Conservation (phyloP, 2,797 vertebrate species). For the Alca torda region DNA sequence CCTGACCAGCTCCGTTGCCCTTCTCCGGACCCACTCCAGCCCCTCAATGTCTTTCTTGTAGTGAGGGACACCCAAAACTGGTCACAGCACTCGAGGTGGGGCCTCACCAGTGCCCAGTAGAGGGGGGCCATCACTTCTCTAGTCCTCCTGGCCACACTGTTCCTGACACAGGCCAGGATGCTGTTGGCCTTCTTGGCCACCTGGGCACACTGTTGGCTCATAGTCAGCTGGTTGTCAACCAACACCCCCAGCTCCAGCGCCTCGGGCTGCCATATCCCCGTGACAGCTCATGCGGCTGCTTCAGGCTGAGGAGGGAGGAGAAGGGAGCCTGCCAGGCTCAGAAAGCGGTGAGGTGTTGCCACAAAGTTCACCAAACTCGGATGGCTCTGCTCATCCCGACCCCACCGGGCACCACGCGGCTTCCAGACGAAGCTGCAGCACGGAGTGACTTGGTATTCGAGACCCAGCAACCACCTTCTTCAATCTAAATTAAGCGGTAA, state of each 20-base stretch:
- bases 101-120: too few species aligned
- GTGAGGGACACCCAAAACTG: too few species aligned
- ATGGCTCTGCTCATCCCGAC: background rate
- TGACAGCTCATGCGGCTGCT: background rate
- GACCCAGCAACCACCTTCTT: background rate
- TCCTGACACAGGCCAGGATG: too few species aligned
- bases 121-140: too few species aligned
- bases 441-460: background rate
- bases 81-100: too few species aligned
- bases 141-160: too few species aligned
- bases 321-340: background rate
- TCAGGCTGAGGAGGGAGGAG: background rate
- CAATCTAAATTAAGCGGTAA: slow-evolving; percentile 4
- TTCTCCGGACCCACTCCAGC: background rate
- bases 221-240: too few species aligned
- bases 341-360: background rate
- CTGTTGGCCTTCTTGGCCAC: too few species aligned
- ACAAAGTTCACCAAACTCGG: background rate
- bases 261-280: background rate
- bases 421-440: background rate
- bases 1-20: background rate
- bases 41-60: too few species aligned
- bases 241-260: background rate
- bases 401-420: background rate
- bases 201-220: too few species aligned